Percentiles rank a stretch among this genome's conserved stretches.
Conservation (phyloP, 2,113 vertebrate genomes). For the Pollachius pollachius region DNA sequence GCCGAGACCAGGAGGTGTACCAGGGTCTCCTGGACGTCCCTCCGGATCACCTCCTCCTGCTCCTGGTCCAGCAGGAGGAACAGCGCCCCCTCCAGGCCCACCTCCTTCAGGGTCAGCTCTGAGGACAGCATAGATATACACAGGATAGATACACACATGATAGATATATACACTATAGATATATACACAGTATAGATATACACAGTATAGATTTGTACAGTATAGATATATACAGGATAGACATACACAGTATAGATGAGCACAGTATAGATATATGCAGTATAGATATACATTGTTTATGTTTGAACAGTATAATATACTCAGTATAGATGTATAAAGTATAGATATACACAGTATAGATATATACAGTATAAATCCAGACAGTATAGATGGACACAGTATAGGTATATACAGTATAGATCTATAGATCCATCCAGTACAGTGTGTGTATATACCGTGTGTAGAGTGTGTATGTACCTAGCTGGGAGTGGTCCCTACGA, state of each 20-base stretch:
- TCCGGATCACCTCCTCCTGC: conserved; percentile 78
- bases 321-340: too few relatives aligned
- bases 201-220: neutral
- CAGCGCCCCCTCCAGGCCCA: conserved; percentile 89
- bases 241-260: neutral
- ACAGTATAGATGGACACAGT: neutral
- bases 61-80: conserved; percentile 87
- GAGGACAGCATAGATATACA: conserved; percentile 13
- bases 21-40: conserved; percentile 87
- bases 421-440: neutral
- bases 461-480: conserved; percentile 66
- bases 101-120: conserved; percentile 89
- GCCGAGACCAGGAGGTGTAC: conserved; percentile 84
- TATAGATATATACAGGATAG: too few relatives aligned
- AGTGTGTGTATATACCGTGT: neutral
- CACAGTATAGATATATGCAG: neutral
- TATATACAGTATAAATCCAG: too few relatives aligned
- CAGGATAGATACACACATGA: neutral
- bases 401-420: neutral
- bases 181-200: neutral
- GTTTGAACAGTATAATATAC: neutral
- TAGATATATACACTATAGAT: too few relatives aligned
- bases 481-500: conserved; percentile 70
- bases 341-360: too few relatives aligned
- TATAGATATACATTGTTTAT: neutral